phyloP scores from a whole-genome alignment of 2,888 invertebrate species.

The Nasonovia ribisnigri region DNA sequence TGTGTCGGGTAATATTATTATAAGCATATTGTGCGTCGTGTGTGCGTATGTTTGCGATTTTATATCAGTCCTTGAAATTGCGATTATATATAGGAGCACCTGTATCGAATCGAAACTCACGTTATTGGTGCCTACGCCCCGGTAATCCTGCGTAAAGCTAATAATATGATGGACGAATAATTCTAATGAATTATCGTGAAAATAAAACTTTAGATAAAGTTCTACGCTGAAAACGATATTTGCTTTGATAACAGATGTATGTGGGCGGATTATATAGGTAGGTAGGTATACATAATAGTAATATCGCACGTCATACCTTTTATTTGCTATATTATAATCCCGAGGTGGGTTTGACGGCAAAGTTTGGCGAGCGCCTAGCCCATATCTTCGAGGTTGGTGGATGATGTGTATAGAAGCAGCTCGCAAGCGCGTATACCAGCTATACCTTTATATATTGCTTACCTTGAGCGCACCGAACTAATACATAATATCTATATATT shows the following conservation, averaged over 20 bases:
- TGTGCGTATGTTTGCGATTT: background rate
- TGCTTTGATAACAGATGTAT: background rate
- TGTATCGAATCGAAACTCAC: background rate
- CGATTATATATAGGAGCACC: background rate
- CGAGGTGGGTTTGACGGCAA: background rate
- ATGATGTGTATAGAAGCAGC: background rate
- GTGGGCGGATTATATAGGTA: background rate
- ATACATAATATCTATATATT: background rate
- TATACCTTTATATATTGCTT: background rate
- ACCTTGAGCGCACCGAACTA: slow-evolving; percentile 30
- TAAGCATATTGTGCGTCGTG: background rate
- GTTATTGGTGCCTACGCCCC: background rate
- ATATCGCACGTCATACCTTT: background rate
- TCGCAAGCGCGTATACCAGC: background rate
- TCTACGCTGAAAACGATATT: background rate
- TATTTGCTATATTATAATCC: background rate
- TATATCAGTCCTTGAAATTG: slow-evolving; percentile 35
- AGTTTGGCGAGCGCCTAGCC: slow-evolving; percentile 33
- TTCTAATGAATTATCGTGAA: background rate
- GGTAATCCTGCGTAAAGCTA: background rate
- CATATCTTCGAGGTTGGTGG: background rate
- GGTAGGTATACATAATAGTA: background rate
- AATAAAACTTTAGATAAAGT: background rate
- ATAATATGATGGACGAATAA: background rate
- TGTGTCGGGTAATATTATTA: background rate